These are phyloP conservation scores for Lepeophtheirus salmonis DNA, from an alignment of 1,140 invertebrate genomes.

Conservation along the genomic window DNA sequence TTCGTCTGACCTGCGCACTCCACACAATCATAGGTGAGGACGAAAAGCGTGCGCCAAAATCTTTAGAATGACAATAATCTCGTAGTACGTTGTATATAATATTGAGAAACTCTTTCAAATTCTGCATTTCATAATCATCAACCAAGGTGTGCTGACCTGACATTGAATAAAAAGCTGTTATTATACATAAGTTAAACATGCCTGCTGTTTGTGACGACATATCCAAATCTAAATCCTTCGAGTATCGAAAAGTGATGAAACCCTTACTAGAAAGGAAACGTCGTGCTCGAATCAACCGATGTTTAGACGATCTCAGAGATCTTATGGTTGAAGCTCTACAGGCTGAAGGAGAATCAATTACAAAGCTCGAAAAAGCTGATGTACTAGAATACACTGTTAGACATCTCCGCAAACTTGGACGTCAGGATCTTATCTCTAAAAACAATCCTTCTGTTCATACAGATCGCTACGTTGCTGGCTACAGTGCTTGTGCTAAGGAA, in stretches of 20 bases:
- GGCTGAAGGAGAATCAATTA: slow-evolving; percentile 54
- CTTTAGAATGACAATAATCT: too few relatives aligned
- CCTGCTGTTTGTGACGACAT: too few relatives aligned
- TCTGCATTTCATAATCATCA: too few relatives aligned
- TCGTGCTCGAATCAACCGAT: slow-evolving; percentile 64
- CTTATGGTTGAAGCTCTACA: slow-evolving; percentile 53
- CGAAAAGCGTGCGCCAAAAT: too few relatives aligned
- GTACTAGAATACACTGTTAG: slow-evolving; percentile 77
- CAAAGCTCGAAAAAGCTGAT: slow-evolving; percentile 76
- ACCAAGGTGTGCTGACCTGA: too few relatives aligned
- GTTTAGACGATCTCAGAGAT: slow-evolving; percentile 65
- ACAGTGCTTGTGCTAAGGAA: slow-evolving; percentile 16
- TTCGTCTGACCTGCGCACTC: too few relatives aligned
- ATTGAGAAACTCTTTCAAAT: too few relatives aligned
- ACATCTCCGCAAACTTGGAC: slow-evolving; percentile 44
- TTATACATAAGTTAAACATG: too few relatives aligned
- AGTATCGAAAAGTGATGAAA: slow-evolving; percentile 41
- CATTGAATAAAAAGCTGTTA: too few relatives aligned
- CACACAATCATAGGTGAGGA: too few relatives aligned
- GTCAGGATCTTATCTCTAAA: slow-evolving; percentile 27
- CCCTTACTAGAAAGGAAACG: slow-evolving; percentile 64
- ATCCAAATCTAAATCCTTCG: too few relatives aligned
- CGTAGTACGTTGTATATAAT: too few relatives aligned
- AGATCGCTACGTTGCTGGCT: slow-evolving; percentile 40
- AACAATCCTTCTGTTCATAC: slow-evolving; percentile 44